A percentile compares a stretch with the other conserved stretches of the same genome.
phyloP scores from a whole-genome alignment of 2,888 invertebrate species.

The Megamerina dolium region DNA sequence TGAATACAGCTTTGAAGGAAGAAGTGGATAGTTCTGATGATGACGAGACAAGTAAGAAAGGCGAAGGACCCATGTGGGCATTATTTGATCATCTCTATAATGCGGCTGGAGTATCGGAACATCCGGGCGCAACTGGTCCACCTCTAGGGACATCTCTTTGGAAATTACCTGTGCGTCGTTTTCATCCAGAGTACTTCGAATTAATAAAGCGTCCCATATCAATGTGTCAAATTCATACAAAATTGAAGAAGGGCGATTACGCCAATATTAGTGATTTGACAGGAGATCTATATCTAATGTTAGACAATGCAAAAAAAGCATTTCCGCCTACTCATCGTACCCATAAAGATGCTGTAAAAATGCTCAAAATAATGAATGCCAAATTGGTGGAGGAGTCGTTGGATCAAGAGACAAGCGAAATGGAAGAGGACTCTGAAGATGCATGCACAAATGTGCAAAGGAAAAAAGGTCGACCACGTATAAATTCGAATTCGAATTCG shows the following conservation, averaged over 20 bases:
- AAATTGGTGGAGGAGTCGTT: slow-evolving; percentile 55
- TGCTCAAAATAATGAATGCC: slow-evolving; percentile 77
- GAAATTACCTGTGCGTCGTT: slow-evolving; percentile 83
- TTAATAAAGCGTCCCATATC: slow-evolving; percentile 95
- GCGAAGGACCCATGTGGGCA: slow-evolving; percentile 83
- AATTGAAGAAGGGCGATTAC: slow-evolving; percentile 75
- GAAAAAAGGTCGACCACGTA: slow-evolving; percentile 46
- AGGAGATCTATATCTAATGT: slow-evolving; percentile 91
- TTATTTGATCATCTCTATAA: slow-evolving; percentile 77
- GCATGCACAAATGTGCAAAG: slow-evolving; percentile 18
- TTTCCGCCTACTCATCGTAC: slow-evolving; percentile 74
- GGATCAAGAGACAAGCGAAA: slow-evolving; percentile 38
- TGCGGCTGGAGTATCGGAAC: slow-evolving; percentile 54
- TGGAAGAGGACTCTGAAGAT: slow-evolving; percentile 30
- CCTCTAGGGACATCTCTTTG: slow-evolving; percentile 88
- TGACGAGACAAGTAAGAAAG: slow-evolving; percentile 53
- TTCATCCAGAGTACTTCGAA: slow-evolving; percentile 95
- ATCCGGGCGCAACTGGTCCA: slow-evolving; percentile 57
- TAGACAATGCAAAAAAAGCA: slow-evolving; percentile 92
- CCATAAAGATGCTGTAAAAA: slow-evolving; percentile 77
- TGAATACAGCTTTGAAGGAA: slow-evolving; percentile 52
- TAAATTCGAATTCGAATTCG: slow-evolving; percentile 32
- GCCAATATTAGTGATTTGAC: slow-evolving; percentile 83
- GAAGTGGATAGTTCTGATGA: slow-evolving; percentile 60
- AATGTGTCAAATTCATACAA: slow-evolving; percentile 80